A percentile compares a stretch with the other conserved stretches of the same genome.
These are phyloP conservation scores for Palythoa heliodiscus DNA, from an alignment of 92 coral and sea anemone species.

Conservation along the genomic window DNA sequence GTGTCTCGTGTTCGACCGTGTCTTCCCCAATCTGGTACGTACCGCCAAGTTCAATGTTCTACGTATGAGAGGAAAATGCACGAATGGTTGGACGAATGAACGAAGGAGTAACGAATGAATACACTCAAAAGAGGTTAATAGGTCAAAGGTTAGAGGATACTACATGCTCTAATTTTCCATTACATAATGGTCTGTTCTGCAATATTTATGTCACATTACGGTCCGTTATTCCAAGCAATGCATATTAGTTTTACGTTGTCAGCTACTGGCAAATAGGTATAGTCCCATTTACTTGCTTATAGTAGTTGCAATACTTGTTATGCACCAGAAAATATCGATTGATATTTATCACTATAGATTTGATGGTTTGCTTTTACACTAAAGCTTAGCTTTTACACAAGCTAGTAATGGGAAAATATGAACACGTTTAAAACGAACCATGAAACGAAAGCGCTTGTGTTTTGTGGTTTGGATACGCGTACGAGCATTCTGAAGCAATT, in stretches of 20 bases:
- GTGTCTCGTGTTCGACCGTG: conserved; percentile 79
- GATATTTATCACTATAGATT: neutral
- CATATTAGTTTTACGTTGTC: too few species aligned
- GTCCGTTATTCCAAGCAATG: neutral
- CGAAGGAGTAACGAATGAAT: conserved; percentile 8
- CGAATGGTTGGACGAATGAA: conserved; percentile 37
- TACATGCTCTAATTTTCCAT: neutral
- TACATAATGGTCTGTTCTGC: neutral
- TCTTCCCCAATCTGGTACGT: conserved; percentile 85
- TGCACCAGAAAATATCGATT: too few species aligned
- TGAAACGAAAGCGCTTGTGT: conserved; percentile 1
- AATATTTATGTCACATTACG: neutral
- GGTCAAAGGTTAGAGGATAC: neutral
- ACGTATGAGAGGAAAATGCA: conserved; percentile 34
- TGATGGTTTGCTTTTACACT: neutral
- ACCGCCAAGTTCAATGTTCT: conserved; percentile 86
- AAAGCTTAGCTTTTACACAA: too few species aligned
- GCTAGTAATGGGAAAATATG: neutral
- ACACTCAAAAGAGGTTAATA: neutral
- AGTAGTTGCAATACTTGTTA: neutral
- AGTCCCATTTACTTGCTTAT: neutral
- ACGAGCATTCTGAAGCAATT: neutral
- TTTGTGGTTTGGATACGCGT: neutral
- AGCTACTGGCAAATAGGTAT: neutral
- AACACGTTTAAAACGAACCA: neutral